phyloP scores from a whole-genome alignment of 2,113 vertebrate species.

The Anhinga rufa region DNA sequence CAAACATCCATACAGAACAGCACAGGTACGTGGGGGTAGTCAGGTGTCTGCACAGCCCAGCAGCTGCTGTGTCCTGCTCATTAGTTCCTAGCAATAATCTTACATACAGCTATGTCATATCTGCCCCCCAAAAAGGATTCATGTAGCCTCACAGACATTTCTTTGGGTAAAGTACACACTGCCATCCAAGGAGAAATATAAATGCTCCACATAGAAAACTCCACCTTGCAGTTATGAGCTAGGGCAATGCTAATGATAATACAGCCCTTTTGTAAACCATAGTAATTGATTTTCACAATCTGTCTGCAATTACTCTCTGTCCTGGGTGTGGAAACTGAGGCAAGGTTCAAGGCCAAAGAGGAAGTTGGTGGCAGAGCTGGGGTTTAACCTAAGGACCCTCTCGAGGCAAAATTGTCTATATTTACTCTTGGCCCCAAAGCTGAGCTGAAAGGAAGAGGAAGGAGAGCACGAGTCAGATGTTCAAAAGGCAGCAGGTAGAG shows the following conservation, averaged over 20 bases:
- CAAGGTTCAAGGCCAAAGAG: not conserved
- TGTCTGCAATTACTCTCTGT: not conserved
- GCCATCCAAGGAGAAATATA: fast-evolving
- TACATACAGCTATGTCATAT: not conserved
- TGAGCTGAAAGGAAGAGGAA: not conserved
- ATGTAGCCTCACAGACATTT: not conserved
- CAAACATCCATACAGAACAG: not conserved
- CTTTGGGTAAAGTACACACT: not conserved
- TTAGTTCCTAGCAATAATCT: not conserved
- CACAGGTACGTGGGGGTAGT: not conserved
- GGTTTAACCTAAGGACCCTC: not conserved
- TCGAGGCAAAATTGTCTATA: not conserved
- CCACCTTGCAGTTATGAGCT: not conserved
- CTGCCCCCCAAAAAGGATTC: not conserved
- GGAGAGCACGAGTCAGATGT: fast-evolving
- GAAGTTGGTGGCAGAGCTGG: not conserved
- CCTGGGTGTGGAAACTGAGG: not conserved
- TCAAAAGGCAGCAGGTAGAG: not conserved
- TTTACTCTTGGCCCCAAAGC: not conserved
- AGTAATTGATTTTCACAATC: not conserved
- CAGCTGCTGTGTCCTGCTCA: not conserved
- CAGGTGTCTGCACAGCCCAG: not conserved
- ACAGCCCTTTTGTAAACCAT: not conserved
- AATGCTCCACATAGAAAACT: not conserved
- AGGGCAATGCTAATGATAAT: not conserved